Percentiles rank a stretch among this genome's conserved stretches.
Evolutionary conservation across 2,113 vertebrate species (phyloP).

Genomic region (Sceloporus tristichus): DNA sequence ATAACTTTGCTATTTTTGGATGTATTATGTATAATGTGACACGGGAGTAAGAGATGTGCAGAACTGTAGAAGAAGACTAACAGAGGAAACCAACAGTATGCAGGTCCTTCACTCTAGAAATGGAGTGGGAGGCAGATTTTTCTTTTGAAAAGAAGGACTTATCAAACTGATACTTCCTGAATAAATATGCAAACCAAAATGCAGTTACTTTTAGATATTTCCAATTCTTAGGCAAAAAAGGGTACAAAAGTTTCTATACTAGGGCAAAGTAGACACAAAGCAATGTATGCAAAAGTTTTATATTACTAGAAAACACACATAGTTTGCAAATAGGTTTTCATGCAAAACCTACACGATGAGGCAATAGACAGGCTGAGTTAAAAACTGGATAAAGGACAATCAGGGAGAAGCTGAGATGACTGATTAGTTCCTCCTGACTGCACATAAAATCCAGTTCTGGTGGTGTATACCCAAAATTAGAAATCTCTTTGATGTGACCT

Average conservation of each 20-base stretch:
- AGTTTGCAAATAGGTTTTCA: background rate
- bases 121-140: too few relatives aligned
- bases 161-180: too few relatives aligned
- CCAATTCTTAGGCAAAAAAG: background rate
- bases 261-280: background rate
- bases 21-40: too few relatives aligned
- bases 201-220: background rate
- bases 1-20: too few relatives aligned
- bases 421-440: background rate
- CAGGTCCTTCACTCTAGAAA: too few relatives aligned
- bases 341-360: background rate
- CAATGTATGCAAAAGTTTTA: background rate
- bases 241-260: background rate
- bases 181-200: background rate
- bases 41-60: too few relatives aligned
- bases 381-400: background rate
- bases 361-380: background rate
- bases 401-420: background rate
- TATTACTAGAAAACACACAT: background rate
- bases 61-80: too few relatives aligned
- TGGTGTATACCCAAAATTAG: slow-evolving; percentile 13
- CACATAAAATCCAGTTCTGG: background rate
- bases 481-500: slow-evolving; percentile 6
- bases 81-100: too few relatives aligned
- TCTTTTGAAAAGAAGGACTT: too few relatives aligned